Evolutionary conservation across 1,140 invertebrate species (phyloP), one percentile per base, ranked within the genome.

Genomic region (Lucilia cuprina): DNA sequence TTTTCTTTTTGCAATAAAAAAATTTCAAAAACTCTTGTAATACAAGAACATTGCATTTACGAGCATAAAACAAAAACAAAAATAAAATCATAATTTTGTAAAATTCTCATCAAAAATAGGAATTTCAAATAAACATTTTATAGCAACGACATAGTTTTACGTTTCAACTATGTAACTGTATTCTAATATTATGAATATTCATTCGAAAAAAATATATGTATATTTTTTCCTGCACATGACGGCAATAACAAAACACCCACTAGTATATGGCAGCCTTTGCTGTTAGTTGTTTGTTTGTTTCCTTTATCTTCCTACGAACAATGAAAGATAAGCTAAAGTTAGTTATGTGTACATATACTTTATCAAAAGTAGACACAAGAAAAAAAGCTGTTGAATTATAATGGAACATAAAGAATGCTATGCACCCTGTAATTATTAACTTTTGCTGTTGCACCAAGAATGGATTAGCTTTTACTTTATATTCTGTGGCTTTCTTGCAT

Each of bases 131-230:
- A 10, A 70, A 70, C n/a, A 70, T 70, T 21, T 25, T 70, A 19
- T 70, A 70, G 21, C n/a, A 70, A 25, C n/a, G n/a, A 19, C 65
- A 70, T 70, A 70, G 65, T 70, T 70, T 25, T 60, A 60, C 14
- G n/a, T 70, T 21, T 21, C 65, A 70, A 70, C 65, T 70, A 70
- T 70, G 65, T 70, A 70, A 70, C n/a, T 70, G 65, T 21, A 70
- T 70, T 70, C 7, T 19, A 70, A 70, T 70, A 70, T 70, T 21
- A 70, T 70, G 65, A 70, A 70, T 70, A 70, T 70, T 70, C 65
- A 70, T 70, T 70, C 19, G 7, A 70, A 70, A 4, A 70, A 60
- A 30, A 30, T n/a, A n/a, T n/a, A 41, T 60, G 13, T n/a, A 25
- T n/a, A n/a, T n/a, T n/a, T n/a, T n/a, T 70, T 70, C 65, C 21